A percentile compares a stretch with the other conserved stretches of the same genome.
These are phyloP conservation scores for Poeciliopsis turrubarensis DNA, from an alignment of 2,113 vertebrate genomes.

Conservation along the genomic window DNA sequence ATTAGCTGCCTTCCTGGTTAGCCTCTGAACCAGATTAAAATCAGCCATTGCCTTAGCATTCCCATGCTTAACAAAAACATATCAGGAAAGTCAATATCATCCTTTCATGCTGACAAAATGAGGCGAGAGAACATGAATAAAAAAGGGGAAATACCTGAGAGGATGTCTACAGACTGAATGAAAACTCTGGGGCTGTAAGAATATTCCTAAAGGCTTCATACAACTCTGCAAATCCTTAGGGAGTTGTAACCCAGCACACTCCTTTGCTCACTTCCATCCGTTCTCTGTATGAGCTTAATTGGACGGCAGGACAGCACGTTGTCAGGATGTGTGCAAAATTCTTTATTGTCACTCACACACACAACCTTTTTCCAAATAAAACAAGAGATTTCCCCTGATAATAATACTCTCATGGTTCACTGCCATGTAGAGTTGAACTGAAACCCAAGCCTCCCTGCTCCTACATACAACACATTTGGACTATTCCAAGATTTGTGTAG, in stretches of 20 bases:
- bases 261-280: constrained; percentile 39
- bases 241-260: constrained; percentile 51
- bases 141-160: constrained; percentile 51
- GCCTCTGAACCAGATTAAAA: constrained; percentile 55
- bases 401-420: not conserved
- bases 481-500: constrained; percentile 1
- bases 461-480: constrained; percentile 2
- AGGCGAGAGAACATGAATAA: constrained; percentile 43
- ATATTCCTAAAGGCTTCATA: constrained; percentile 37
- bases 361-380: constrained; percentile 9
- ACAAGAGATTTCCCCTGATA: constrained; percentile 42
- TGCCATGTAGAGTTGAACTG: constrained; percentile 18
- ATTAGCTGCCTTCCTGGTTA: constrained; percentile 55
- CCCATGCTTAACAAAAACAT: constrained; percentile 67
- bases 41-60: constrained; percentile 53
- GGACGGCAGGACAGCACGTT: constrained; percentile 34
- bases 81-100: constrained; percentile 72
- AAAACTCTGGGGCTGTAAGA: constrained; percentile 49
- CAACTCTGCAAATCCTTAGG: constrained; percentile 32
- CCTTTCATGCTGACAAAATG: constrained; percentile 58
- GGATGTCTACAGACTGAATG: constrained; percentile 44
- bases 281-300: constrained; percentile 66
- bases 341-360: constrained; percentile 29
- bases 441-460: constrained; percentile 17
- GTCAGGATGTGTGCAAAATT: constrained; percentile 46